Evolutionary conservation across 2,113 vertebrate species (phyloP), one percentile per base, ranked within the genome.

Genomic region (Mesitornis unicolor): DNA sequence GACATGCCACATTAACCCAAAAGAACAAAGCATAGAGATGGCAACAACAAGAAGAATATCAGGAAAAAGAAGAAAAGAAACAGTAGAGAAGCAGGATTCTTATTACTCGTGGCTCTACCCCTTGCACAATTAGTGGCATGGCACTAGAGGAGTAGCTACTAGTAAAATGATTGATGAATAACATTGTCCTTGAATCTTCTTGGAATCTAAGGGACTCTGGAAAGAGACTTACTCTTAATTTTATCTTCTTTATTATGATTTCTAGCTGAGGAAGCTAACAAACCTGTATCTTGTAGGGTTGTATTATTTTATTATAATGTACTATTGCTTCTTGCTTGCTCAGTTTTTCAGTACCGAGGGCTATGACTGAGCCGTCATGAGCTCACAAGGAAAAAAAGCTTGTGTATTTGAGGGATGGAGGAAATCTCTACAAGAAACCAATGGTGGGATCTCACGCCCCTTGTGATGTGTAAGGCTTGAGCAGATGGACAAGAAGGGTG

Each of bases 1-100:
- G 92, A 77, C n/a, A 84, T 71, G 94, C 89, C 38, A 33, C 87
- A 68, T 87, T 96, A 98, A 92, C 93, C 69, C 21, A 21, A 91
- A 90, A 79, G 87, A 95, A 84, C 47, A 89, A 94, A 92, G 91
- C 53, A 61, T 17, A 74, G 60, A 89, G 76, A 93, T 78, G 82
- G 74, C 25, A 18, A 18, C 45, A 82, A 29, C 4, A 86, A 42
- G 1, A 84, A 69, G 18, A 94, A 21, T 16, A 69, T 56, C 53
- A 87, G 16, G 19, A 63, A 74, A 76, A 45, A 48, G 7, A 31
- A 43, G 38, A 69, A 57, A 38, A 5, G 51, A 87, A 51, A 87
- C 6, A 7, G 31, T 1, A 22, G 70, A 68, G 82, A 73, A 88
- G 77, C 25, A 38, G 17, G 22, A 69, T 43, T 96, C 89, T 92